phyloP scores from a whole-genome alignment of 2,888 invertebrate species.

The Nebria brevicollis region DNA sequence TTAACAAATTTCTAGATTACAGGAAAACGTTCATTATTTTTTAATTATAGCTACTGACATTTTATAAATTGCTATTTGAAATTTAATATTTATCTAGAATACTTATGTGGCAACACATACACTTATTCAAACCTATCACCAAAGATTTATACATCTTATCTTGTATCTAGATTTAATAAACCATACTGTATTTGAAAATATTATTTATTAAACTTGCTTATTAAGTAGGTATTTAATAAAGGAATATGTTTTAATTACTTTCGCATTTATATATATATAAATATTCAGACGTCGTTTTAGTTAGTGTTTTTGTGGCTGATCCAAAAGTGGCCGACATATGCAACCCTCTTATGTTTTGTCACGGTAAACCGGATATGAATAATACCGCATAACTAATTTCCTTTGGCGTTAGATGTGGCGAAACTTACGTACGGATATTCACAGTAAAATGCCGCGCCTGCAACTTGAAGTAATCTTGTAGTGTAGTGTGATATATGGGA shows the following conservation, averaged over 20 bases:
- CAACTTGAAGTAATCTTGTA: conserved; percentile 25
- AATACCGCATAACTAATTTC: conserved; percentile 47
- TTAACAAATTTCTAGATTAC: conserved; percentile 39
- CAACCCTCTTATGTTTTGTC: conserved; percentile 9
- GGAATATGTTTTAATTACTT: too few species aligned
- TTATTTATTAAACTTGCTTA: too few species aligned
- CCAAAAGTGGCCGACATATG: too few species aligned
- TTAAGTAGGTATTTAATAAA: too few species aligned
- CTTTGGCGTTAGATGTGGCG: conserved; percentile 40
- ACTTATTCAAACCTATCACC: conserved; percentile 22
- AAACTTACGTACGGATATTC: conserved; percentile 3
- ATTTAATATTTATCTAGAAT: conserved; percentile 35
- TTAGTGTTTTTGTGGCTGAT: too few species aligned
- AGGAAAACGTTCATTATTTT: conserved; percentile 44
- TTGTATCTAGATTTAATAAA: too few species aligned
- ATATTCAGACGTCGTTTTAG: too few species aligned
- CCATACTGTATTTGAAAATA: too few species aligned
- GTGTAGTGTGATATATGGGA: conserved; percentile 20
- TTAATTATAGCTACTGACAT: conserved; percentile 16
- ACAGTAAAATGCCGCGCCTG: neutral
- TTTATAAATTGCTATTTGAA: conserved; percentile 17
- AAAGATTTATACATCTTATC: neutral
- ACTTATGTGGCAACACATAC: conserved; percentile 27
- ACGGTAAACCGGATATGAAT: conserved; percentile 45
- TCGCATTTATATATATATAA: too few species aligned